Percentiles rank a stretch among this genome's conserved stretches.
These are phyloP conservation scores for Ascaphus truei DNA, from an alignment of 2,113 vertebrate species.

Conservation along the genomic window DNA sequence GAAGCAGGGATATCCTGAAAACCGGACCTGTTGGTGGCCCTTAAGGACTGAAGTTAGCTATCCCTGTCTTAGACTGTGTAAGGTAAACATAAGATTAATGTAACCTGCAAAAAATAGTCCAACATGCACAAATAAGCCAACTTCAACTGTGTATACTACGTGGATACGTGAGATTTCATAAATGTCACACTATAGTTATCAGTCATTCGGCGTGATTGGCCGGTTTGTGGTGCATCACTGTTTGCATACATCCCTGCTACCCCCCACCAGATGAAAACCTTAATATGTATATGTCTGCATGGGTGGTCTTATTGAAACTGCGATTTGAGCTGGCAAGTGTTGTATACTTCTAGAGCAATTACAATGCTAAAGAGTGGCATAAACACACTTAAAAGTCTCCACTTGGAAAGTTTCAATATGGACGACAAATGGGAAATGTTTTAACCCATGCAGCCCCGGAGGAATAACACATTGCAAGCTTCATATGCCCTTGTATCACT, in stretches of 20 bases:
- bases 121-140: neutral
- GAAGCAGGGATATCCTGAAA: too few species aligned
- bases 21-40: neutral
- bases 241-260: neutral
- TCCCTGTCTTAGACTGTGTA: neutral
- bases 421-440: neutral
- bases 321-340: neutral
- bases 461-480: too few species aligned
- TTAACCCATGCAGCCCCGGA: too few species aligned
- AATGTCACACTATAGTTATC: constrained; percentile 16
- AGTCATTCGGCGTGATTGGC: constrained; percentile 11
- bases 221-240: neutral
- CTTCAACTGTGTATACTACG: constrained; percentile 21
- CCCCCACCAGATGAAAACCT: neutral
- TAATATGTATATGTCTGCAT: constrained; percentile 7
- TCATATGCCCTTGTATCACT: too few species aligned
- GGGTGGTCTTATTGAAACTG: constrained; percentile 17
- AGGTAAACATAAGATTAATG: too few species aligned
- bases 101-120: neutral
- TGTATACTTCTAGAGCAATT: constrained; percentile 28
- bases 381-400: constrained; percentile 29
- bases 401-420: constrained; percentile 1
- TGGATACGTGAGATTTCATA: neutral
- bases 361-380: constrained; percentile 21
- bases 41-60: neutral